phyloP scores from a whole-genome alignment of 2,888 invertebrate species.

The Tetropium fuscum region DNA sequence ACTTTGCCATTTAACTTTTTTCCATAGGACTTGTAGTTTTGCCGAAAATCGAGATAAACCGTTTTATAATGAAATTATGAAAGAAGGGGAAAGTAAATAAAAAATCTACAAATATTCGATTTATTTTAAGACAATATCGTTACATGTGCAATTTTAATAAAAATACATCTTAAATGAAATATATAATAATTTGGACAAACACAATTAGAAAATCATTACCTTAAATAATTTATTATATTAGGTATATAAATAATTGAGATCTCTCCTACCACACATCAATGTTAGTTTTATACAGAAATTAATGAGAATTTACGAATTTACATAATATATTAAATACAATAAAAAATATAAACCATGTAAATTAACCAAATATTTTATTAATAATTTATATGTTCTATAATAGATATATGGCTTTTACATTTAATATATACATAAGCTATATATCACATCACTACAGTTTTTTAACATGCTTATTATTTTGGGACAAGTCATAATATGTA shows the following conservation, averaged over 20 bases:
- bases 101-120: slow-evolving; percentile 31
- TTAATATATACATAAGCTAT: slow-evolving; percentile 61
- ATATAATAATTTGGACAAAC: neutral
- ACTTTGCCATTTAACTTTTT: too few relatives aligned
- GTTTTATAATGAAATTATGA: too few relatives aligned
- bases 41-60: too few relatives aligned
- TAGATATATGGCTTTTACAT: slow-evolving; percentile 51
- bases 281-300: slow-evolving; percentile 12
- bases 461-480: slow-evolving; percentile 54
- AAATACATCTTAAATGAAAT: slow-evolving; percentile 2
- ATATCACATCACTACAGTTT: slow-evolving; percentile 61
- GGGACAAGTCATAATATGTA: slow-evolving; percentile 39
- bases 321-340: slow-evolving; percentile 7
- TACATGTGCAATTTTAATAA: slow-evolving; percentile 23
- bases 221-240: too few relatives aligned
- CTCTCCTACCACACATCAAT: slow-evolving; percentile 2
- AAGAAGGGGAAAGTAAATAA: slow-evolving; percentile 7
- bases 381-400: slow-evolving; percentile 28
- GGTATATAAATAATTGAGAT: neutral
- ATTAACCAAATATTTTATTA: slow-evolving; percentile 19
- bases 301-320: slow-evolving; percentile 11
- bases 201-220: neutral
- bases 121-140: slow-evolving; percentile 32
- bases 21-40: too few relatives aligned
- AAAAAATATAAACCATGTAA: slow-evolving; percentile 16